Base-by-base conservation (phyloP, 2,888 invertebrate genomes). In the Protophormia terraenovae region DNA sequence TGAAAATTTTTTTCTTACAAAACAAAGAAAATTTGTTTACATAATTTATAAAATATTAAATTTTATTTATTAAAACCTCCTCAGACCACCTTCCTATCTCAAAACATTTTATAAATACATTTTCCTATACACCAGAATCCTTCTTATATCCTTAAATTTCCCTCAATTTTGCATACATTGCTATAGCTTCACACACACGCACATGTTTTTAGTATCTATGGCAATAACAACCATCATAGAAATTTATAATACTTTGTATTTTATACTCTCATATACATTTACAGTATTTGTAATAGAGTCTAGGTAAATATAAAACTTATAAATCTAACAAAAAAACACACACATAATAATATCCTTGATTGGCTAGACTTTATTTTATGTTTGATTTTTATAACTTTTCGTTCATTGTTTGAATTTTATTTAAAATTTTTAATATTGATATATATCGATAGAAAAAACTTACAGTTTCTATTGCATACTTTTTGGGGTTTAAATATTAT, bases 361-460 rank as follows among this genome's bases (percentile, higher is more conserved):
- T 87, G 87, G 72, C 83, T 82, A 83, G 86, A 84, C 87, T 85
- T 83, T 84, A 71, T 78, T 81, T 78, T 60, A 71, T 73, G 71
- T 76, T 81, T 84, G 62, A 82, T 73, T 67, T 55, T 24, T 35
- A 66, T 60, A 71, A 19, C 14, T 41, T 66, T 38, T 22, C 0
- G 38, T 66, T 12, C 24, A 55, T 24, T 29, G 12, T 64, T 10
- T 38, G 16, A 2, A n/a, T 50, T 69, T 50, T 71, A 50, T 66
- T 62, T 38, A 10, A 35, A 10, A 12, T n/a, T 16, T 50, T 72
- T 66, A 47, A 47, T 19, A n/a, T n/a, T n/a, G n/a, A n/a, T n/a
- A 35, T 16, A 50, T 19, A 62, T 16, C 19, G 10, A 3, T 24
- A 64, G 64, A 38, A 7, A 69, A 62, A 69, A 82, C 85, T 85